Conservation (phyloP, 2,888 invertebrate genomes). For the Lithophane ornitopus region DNA sequence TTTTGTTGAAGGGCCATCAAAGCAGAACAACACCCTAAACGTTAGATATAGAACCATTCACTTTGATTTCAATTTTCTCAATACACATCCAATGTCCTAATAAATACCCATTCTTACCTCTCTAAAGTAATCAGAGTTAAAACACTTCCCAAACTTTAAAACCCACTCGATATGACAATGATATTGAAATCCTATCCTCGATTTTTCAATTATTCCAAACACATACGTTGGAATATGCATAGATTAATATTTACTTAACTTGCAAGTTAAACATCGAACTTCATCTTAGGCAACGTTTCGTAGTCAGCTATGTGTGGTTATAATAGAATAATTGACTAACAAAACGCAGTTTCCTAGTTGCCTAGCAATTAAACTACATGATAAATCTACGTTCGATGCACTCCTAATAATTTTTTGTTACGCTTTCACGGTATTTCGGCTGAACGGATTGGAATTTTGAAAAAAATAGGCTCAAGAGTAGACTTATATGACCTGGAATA, state of each 20-base stretch:
- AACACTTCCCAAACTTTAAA: constrained; percentile 12
- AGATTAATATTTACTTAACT: constrained; percentile 35
- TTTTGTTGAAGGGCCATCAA: constrained; percentile 69
- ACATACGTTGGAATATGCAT: constrained; percentile 12
- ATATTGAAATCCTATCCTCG: constrained; percentile 15
- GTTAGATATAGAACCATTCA: neutral
- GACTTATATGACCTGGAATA: no score
- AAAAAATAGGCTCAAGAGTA: no score
- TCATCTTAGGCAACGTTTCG: neutral
- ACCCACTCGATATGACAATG: neutral
- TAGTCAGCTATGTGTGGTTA: neutral
- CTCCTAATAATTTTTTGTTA: no score
- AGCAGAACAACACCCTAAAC: constrained; percentile 40
- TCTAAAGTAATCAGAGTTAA: neutral
- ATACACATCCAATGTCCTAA: neutral
- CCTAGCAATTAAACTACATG: neutral
- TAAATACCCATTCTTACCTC: no score
- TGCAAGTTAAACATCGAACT: constrained; percentile 43
- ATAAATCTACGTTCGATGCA: neutral
- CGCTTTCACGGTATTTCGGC: no score
- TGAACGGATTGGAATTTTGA: no score
- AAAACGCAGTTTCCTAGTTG: neutral
- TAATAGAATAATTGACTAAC: no score
- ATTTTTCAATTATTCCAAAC: constrained; percentile 23
- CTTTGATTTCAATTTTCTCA: constrained; percentile 8